Base-by-base conservation (phyloP, 2,888 invertebrate species). In the Arctia plantaginis region DNA sequence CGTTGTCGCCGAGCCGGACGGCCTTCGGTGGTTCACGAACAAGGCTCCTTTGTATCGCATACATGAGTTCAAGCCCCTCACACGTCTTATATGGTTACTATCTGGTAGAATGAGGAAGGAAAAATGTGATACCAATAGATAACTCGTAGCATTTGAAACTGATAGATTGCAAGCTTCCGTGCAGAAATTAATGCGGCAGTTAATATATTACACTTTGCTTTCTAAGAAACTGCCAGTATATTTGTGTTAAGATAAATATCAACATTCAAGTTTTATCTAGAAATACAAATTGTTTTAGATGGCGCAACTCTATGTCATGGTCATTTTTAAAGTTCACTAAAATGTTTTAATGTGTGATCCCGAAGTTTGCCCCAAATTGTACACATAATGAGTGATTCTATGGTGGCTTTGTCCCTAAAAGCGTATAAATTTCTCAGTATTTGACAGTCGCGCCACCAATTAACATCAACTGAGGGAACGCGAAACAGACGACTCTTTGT, bases 11-110 rank as follows among this genome's bases (percentile, higher is more conserved):
- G 78, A 87, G 88, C 90, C 88, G 86, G 94, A 83, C 89, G 95
- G 89, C 95, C 95, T 95, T 95, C 95, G 88, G 85, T 91, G 91
- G 94, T 94, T 94, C 93, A 94, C 90, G 94, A 94, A 91, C 94
- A 94, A 95, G 95, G 94, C 88, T 87, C 88, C 94, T 93, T 94
- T 94, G 92, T 93, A 89, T 88, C 86, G 84, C 84, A 83, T 80
- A 80, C 81, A 80, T 82, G 85, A 80, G 81, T 80, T 84, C 80
- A 84, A 51, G 81, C 78, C 77, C 74, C 81, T 82, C 79, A 79
- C 70, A 66, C n/a, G 75, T 78, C 78, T 74, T 77, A 72, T 79
- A 83, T 66, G 74, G 75, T 76, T 70, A 73, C 55, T 72, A 77
- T 77, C 69, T 77, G 73, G 77, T 78, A 82, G 77, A 82, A 84